Percentiles rank a stretch among this genome's conserved stretches.
Conservation (phyloP, 2,113 vertebrate genomes). For the Nycticebus coucang region DNA sequence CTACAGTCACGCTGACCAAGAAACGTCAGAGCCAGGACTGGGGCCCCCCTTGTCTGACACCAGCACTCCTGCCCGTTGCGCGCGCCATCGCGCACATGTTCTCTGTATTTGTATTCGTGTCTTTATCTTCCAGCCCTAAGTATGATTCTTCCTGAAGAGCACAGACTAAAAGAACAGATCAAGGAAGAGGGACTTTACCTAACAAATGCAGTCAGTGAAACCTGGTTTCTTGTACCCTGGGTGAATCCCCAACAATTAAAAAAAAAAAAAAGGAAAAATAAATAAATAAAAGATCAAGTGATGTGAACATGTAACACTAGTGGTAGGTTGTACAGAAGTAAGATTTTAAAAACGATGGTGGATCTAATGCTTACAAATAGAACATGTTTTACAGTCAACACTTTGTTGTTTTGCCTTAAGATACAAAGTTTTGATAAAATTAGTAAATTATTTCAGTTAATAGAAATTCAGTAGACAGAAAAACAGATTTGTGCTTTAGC, state of each 20-base stretch:
- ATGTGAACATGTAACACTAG: neutral
- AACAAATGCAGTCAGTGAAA: too few species aligned
- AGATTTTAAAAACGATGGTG: neutral
- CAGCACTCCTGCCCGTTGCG: neutral
- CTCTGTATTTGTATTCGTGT: neutral
- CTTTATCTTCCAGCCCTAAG: neutral
- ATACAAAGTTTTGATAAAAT: conserved; percentile 17
- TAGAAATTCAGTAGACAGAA: neutral
- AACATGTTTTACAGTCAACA: neutral
- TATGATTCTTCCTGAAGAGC: conserved; percentile 14
- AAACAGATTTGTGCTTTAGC: neutral
- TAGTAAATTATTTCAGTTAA: conserved; percentile 22
- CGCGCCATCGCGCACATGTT: neutral
- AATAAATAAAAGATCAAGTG: neutral
- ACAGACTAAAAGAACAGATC: neutral
- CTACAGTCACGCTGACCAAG: neutral
- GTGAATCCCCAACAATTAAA: too few species aligned
- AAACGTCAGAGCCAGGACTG: neutral
- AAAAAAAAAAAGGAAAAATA: too few species aligned
- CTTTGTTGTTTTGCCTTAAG: neutral
- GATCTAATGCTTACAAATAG: neutral
- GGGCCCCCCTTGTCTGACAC: neutral
- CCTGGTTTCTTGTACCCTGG: too few species aligned
- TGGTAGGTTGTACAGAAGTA: neutral
- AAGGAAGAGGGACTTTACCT: neutral